phyloP scores from a whole-genome alignment of 2,797 vertebrate species.

The Galaxias olidus region DNA sequence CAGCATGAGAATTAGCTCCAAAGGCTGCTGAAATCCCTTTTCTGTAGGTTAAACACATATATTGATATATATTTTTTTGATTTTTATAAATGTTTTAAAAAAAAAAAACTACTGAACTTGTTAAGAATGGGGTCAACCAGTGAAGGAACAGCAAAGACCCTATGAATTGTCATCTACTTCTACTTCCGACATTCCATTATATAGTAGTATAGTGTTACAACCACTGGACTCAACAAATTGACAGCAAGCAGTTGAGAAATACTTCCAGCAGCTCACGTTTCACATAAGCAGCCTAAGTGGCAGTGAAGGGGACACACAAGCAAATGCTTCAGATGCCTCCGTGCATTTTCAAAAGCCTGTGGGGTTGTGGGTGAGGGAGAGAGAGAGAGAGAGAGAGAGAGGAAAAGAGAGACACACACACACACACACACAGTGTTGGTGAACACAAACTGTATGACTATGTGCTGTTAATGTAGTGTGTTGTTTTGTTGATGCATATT shows the following conservation, averaged over 20 bases:
- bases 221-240: constrained; percentile 40
- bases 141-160: no score
- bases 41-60: no score
- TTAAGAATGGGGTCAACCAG: no score
- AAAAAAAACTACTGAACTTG: no score
- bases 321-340: constrained; percentile 18
- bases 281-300: constrained; percentile 28
- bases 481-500: no score
- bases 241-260: constrained; percentile 47
- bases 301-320: constrained; percentile 21
- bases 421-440: neutral
- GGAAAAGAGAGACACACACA: neutral
- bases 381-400: constrained; percentile 12
- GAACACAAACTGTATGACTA: no score
- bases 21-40: no score
- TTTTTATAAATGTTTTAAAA: no score
- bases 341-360: neutral
- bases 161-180: neutral
- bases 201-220: constrained; percentile 44
- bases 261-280: constrained; percentile 42
- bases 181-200: constrained; percentile 24
- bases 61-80: no score
- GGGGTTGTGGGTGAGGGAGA: constrained; percentile 30
- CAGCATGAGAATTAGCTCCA: neutral
- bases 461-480: no score